Percentiles rank a stretch among this genome's conserved stretches.
phyloP scores from a whole-genome alignment of 2,888 invertebrate species.

The Rapana venosa region DNA sequence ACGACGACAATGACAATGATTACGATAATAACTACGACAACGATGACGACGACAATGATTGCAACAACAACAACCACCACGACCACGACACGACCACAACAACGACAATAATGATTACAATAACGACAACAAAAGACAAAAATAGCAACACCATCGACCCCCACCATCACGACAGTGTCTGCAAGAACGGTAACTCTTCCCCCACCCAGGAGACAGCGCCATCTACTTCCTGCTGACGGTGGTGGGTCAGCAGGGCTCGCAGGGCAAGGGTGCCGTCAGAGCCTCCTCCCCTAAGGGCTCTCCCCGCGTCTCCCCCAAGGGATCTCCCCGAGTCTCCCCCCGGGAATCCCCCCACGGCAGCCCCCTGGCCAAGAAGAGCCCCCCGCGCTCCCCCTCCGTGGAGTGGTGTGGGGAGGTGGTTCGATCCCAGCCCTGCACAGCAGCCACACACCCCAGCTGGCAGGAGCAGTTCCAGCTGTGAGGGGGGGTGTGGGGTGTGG shows the following conservation, averaged over 20 bases:
- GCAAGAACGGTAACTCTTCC: too few species aligned
- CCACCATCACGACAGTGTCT: too few species aligned
- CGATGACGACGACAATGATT: too few species aligned
- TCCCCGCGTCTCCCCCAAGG: conserved; percentile 40
- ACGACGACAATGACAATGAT: too few species aligned
- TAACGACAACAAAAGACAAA: too few species aligned
- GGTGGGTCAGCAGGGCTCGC: conserved; percentile 51
- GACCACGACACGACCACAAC: too few species aligned
- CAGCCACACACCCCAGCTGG: conserved; percentile 64
- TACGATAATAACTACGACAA: too few species aligned
- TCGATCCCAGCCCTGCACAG: conserved; percentile 60
- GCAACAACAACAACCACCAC: too few species aligned
- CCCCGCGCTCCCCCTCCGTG: conserved; percentile 34
- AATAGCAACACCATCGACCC: too few species aligned
- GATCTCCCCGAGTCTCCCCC: conserved; percentile 55
- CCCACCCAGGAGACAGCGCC: conserved; percentile 42
- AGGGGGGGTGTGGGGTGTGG: conserved; percentile 44
- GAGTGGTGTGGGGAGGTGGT: conserved; percentile 47
- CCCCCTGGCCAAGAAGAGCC: conserved; percentile 15
- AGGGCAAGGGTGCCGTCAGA: conserved; percentile 19
- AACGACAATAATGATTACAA: too few species aligned
- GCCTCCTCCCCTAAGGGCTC: conserved; percentile 53
- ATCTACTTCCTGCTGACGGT: conserved; percentile 66
- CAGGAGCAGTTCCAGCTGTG: conserved; percentile 72
- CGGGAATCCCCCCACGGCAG: conserved; percentile 48